Conservation (phyloP, 2,888 invertebrate species). For the Eristalis tenax region DNA sequence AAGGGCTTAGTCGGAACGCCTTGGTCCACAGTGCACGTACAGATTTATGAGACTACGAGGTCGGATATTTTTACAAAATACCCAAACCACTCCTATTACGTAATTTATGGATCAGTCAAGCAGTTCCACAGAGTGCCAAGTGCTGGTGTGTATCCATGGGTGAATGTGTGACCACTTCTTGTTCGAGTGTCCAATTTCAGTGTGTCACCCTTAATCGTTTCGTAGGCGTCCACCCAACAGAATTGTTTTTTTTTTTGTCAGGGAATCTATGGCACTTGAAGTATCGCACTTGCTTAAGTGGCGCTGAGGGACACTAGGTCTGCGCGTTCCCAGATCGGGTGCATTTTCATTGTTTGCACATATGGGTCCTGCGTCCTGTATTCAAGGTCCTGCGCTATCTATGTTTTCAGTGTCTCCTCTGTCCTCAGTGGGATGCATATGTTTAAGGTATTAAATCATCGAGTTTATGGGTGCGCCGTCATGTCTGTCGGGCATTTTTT, state of each 20-base stretch:
- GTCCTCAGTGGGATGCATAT: conserved; percentile 79
- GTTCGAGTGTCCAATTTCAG: conserved; percentile 69
- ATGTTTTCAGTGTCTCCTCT: conserved; percentile 40
- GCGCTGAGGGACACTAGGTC: conserved; percentile 66
- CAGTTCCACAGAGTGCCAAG: conserved; percentile 3
- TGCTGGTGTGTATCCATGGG: conserved; percentile 34
- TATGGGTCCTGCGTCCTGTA: conserved; percentile 25
- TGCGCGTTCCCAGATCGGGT: conserved; percentile 56
- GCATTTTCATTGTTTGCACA: conserved; percentile 54
- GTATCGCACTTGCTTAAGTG: conserved; percentile 70
- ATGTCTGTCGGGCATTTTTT: conserved; percentile 78
- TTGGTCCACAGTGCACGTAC: conserved; percentile 2
- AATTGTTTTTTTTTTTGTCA: conserved; percentile 17
- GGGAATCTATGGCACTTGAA: conserved; percentile 46
- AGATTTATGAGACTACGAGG: conserved; percentile 71
- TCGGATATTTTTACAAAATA: conserved; percentile 70
- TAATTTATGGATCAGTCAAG: conserved; percentile 57
- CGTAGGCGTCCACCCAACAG: conserved; percentile 67
- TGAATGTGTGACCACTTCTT: conserved; percentile 69
- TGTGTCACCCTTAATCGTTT: conserved; percentile 67
- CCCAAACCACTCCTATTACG: conserved; percentile 72
- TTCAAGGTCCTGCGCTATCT: conserved; percentile 46
- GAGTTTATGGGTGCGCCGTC: conserved; percentile 77
- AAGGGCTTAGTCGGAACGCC: conserved; percentile 71
- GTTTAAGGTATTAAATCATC: conserved; percentile 81